Conservation (phyloP, 2,797 vertebrate species). For the Hoplostethus atlanticus region DNA sequence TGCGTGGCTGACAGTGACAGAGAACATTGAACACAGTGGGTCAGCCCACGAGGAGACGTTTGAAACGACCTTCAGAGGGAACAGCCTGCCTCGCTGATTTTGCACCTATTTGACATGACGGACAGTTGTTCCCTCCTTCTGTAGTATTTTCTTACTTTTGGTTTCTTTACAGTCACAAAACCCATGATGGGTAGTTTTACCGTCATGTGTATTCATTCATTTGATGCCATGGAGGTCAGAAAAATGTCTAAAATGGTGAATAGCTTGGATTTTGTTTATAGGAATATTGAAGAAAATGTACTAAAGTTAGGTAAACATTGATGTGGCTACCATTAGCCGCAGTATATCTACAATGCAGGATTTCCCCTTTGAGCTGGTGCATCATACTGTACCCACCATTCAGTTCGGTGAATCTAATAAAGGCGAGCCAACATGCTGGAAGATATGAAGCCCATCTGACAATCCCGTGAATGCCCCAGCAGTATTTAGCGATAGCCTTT, state of each 20-base stretch:
- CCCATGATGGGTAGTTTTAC: too few species aligned
- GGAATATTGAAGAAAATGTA: not conserved
- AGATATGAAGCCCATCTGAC: conserved; percentile 60
- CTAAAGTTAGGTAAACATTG: not conserved
- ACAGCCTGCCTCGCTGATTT: not conserved
- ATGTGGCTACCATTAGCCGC: not conserved
- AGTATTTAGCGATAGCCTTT: conserved; percentile 72
- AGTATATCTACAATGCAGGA: conserved; percentile 9
- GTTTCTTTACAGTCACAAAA: not conserved
- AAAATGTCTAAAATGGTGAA: not conserved
- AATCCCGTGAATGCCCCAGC: conserved; percentile 44
- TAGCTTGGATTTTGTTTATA: not conserved
- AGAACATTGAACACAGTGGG: conserved; percentile 6
- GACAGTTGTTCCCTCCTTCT: conserved; percentile 8
- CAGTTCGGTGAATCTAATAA: conserved; percentile 67
- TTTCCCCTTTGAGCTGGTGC: conserved; percentile 32
- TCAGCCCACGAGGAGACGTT: conserved; percentile 17
- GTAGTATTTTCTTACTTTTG: not conserved
- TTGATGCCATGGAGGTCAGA: not conserved
- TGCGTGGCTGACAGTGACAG: conserved; percentile 19
- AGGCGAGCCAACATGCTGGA: conserved; percentile 54
- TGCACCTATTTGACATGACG: conserved; percentile 4
- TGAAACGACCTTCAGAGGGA: conserved; percentile 46
- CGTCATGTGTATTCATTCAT: not conserved
- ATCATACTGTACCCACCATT: conserved; percentile 17